Percentiles rank a stretch among this genome's conserved stretches.
These are phyloP conservation scores for Cryptosula pallasiana DNA, from an alignment of 2,888 invertebrate species.

Conservation along the genomic window DNA sequence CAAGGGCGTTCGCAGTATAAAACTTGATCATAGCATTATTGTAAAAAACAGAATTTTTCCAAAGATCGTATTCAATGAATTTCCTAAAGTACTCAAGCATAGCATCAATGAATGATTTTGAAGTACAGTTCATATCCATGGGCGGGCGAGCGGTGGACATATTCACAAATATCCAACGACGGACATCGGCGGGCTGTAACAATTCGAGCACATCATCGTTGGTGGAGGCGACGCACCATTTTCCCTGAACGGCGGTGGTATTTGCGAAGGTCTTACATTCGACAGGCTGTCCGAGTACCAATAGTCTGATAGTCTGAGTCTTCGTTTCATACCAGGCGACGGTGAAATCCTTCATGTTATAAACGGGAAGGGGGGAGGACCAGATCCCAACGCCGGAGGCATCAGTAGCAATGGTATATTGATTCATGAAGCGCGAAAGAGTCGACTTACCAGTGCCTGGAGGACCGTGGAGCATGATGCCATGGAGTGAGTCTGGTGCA, in stretches of 20 bases:
- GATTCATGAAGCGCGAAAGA: too few species aligned
- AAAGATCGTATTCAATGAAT: not conserved
- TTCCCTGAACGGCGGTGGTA: not conserved
- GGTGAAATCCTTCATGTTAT: not conserved
- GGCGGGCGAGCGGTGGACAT: not conserved
- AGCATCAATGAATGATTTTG: not conserved
- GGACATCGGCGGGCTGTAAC: not conserved
- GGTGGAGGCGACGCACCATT: not conserved
- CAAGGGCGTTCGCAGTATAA: not conserved
- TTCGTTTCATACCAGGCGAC: not conserved
- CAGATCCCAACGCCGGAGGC: not conserved
- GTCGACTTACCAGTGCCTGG: too few species aligned
- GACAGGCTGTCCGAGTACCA: not conserved
- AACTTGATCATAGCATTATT: not conserved
- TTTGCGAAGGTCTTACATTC: not conserved
- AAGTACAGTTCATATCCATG: not conserved
- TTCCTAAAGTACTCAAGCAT: not conserved
- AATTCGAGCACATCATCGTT: not conserved
- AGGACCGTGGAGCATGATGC: too few species aligned
- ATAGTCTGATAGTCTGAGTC: not conserved
- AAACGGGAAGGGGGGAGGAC: not conserved
- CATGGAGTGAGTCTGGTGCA: too few species aligned
- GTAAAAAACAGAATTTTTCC: not conserved
- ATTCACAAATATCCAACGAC: not conserved
- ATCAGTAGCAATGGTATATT: not conserved